Evolutionary conservation across 2,888 invertebrate genomes (phyloP).

Genomic region (Lymantria monacha): DNA sequence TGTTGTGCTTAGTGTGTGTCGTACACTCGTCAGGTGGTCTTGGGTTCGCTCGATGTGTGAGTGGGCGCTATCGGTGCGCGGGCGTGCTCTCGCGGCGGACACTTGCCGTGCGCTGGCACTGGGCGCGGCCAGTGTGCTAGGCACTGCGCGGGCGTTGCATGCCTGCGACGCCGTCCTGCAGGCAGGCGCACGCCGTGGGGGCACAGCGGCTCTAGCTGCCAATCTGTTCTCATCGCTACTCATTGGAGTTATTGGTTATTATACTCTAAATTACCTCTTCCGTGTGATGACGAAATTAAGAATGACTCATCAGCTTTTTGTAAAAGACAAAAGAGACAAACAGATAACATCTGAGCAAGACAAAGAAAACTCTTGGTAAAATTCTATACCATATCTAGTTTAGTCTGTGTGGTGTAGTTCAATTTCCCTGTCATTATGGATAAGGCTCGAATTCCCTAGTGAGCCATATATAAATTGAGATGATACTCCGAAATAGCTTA

Average conservation of each 20-base stretch:
- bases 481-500: no score
- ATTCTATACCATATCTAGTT: no score
- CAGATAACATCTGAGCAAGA: no score
- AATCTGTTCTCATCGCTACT: constrained; percentile 73
- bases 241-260: constrained; percentile 66
- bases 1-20: no score
- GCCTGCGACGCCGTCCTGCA: constrained; percentile 74
- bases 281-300: no score
- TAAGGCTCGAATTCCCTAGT: no score
- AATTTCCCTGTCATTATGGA: no score
- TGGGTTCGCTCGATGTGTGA: constrained; percentile 64
- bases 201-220: constrained; percentile 65
- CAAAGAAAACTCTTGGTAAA: no score
- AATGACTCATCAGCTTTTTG: no score
- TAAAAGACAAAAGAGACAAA: no score
- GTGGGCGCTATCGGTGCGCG: constrained; percentile 68
- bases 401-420: no score
- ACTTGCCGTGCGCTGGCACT: constrained; percentile 67
- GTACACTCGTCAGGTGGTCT: constrained; percentile 55
- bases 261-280: constrained; percentile 3
- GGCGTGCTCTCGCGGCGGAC: constrained; percentile 69
- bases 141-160: constrained; percentile 74
- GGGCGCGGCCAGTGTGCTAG: constrained; percentile 66
- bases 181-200: constrained; percentile 65
- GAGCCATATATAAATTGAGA: no score